phyloP scores from a whole-genome alignment of 2,797 vertebrate species.

The Enteromius radiatus region DNA sequence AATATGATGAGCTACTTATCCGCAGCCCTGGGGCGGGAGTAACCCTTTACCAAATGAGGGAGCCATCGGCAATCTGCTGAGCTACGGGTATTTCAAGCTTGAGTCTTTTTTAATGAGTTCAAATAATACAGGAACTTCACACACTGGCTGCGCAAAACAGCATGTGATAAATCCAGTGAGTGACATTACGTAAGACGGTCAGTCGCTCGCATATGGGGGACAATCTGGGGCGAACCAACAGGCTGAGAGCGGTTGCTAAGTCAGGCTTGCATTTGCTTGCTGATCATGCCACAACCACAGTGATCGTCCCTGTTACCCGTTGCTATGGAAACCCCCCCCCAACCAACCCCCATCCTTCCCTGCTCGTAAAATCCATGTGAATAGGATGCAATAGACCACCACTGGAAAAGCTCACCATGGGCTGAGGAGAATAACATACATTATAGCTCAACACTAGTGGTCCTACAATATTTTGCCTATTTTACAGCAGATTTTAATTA shows the following conservation, averaged over 20 bases:
- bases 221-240: constrained; percentile 60
- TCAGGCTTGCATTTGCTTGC: constrained; percentile 74
- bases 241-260: constrained; percentile 60
- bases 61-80: constrained; percentile 50
- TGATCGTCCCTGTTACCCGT: constrained; percentile 77
- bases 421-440: constrained; percentile 20
- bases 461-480: not conserved
- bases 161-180: constrained; percentile 20
- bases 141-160: constrained; percentile 10
- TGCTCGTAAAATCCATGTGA: constrained; percentile 64
- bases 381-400: constrained; percentile 65
- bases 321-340: constrained; percentile 72
- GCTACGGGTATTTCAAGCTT: constrained; percentile 43
- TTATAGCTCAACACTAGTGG: not conserved
- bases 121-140: constrained; percentile 18
- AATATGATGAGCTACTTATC: constrained; percentile 60
- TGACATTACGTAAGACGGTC: constrained; percentile 49
- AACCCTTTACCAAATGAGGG: constrained; percentile 47
- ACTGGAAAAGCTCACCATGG: constrained; percentile 67
- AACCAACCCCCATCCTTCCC: constrained; percentile 33
- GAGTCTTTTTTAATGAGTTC: not conserved
- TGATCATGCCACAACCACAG: constrained; percentile 77
- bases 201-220: constrained; percentile 59
- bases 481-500: not conserved
- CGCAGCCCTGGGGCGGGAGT: constrained; percentile 48